These are phyloP conservation scores for Caenorhabditis macrosperma DNA, from an alignment of 2,888 invertebrate genomes.

Conservation along the genomic window DNA sequence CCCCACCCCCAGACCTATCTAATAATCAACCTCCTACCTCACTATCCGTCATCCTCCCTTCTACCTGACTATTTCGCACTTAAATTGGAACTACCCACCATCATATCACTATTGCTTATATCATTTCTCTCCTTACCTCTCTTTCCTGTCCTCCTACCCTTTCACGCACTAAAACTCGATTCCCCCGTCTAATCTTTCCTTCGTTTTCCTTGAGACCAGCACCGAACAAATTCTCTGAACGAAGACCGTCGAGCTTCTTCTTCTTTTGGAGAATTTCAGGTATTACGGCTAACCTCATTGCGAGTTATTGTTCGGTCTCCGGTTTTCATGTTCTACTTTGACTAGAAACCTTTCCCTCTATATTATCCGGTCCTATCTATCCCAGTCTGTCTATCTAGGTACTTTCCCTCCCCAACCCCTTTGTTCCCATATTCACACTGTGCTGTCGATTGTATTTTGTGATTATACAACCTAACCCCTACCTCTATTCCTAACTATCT, in stretches of 20 bases:
- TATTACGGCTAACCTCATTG: constrained; percentile 47
- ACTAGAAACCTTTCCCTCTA: constrained; percentile 36
- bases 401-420: background rate
- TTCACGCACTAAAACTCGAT: background rate
- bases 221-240: constrained; percentile 14
- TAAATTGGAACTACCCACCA: constrained; percentile 39
- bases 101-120: constrained; percentile 61
- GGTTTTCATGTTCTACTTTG: constrained; percentile 43
- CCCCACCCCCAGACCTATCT: background rate
- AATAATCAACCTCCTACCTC: constrained; percentile 26
- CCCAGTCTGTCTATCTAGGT: background rate
- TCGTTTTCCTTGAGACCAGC: constrained; percentile 36
- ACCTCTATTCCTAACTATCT: constrained; percentile 45
- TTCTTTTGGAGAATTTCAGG: constrained; percentile 7
- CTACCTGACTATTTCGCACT: constrained; percentile 5
- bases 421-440: background rate
- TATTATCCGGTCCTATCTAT: constrained; percentile 22
- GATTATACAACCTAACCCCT: constrained; percentile 37
- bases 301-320: constrained; percentile 61
- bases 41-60: background rate
- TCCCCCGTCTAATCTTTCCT: background rate
- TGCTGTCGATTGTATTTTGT: constrained; percentile 45
- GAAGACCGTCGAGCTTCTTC: background rate
- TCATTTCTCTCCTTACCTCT: constrained; percentile 11
- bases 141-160: background rate